phyloP scores from a whole-genome alignment of 2,797 vertebrate species.

The Buceros bicornis region DNA sequence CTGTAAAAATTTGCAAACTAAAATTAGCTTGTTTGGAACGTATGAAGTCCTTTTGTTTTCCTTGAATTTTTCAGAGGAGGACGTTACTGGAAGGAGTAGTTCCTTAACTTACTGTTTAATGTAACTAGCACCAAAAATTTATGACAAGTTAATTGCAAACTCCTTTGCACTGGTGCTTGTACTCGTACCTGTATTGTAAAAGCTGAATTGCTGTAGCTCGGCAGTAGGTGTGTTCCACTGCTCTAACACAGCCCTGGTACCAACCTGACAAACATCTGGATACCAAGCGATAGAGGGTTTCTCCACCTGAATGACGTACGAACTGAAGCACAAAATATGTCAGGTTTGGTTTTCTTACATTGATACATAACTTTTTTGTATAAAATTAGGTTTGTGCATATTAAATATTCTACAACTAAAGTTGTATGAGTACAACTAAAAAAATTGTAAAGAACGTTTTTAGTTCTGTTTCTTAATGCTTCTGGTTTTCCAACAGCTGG shows the following conservation, averaged over 20 bases:
- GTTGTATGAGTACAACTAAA: neutral
- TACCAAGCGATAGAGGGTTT: neutral
- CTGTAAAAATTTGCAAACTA: neutral
- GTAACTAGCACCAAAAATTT: neutral
- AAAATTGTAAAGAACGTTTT: neutral
- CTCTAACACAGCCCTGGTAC: neutral
- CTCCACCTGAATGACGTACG: neutral
- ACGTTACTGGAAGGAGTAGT: neutral
- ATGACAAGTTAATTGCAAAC: neutral
- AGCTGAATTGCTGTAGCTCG: neutral
- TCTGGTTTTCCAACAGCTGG: neutral
- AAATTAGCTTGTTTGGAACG: neutral
- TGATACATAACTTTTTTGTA: neutral
- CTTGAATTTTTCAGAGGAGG: neutral
- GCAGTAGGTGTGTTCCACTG: neutral
- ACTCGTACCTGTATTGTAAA: neutral
- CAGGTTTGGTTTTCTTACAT: neutral
- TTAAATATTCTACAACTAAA: neutral
- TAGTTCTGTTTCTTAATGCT: neutral
- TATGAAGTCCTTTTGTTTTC: neutral
- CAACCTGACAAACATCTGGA: neutral
- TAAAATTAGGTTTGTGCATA: neutral
- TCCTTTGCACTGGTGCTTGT: neutral
- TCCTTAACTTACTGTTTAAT: neutral
- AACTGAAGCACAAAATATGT: neutral